These are phyloP conservation scores for Andrena hattorfiana DNA, from an alignment of 2,888 invertebrate genomes.

Conservation along the genomic window DNA sequence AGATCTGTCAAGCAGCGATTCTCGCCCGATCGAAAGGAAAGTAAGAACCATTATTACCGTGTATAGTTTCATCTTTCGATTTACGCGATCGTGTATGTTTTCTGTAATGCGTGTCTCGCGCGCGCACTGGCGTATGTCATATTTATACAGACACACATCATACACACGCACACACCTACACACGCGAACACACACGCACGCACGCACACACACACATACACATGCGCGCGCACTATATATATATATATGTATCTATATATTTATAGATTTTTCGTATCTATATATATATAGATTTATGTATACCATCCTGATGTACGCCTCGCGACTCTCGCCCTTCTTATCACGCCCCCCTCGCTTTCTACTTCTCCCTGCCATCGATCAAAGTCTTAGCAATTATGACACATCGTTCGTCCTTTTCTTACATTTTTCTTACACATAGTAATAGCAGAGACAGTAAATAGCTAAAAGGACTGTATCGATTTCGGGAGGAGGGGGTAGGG, in stretches of 20 bases:
- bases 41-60: slow-evolving; percentile 4
- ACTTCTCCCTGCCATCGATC: slow-evolving; percentile 57
- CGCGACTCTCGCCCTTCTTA: slow-evolving; percentile 54
- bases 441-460: slow-evolving; percentile 82
- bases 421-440: slow-evolving; percentile 77
- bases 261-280: slow-evolving; percentile 28
- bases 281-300: slow-evolving; percentile 46
- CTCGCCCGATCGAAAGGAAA: neutral
- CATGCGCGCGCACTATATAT: no score
- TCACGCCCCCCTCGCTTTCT: slow-evolving; percentile 43
- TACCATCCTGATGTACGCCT: slow-evolving; percentile 52
- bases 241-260: slow-evolving; percentile 23
- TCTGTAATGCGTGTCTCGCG: slow-evolving; percentile 39
- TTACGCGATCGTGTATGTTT: slow-evolving; percentile 42
- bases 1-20: neutral
- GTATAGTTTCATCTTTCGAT: slow-evolving; percentile 29
- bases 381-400: slow-evolving; percentile 74
- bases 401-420: slow-evolving; percentile 70
- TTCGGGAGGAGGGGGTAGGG: slow-evolving; percentile 68
- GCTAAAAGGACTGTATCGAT: slow-evolving; percentile 79
- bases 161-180: slow-evolving; percentile 12
- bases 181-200: no score
- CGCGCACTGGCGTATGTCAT: slow-evolving; percentile 30
- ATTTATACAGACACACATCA: slow-evolving; percentile 21
- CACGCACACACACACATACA: no score